Percentiles rank a stretch among this genome's conserved stretches.
Conservation (phyloP, 2,113 vertebrate genomes). For the Psettodes erumei region DNA sequence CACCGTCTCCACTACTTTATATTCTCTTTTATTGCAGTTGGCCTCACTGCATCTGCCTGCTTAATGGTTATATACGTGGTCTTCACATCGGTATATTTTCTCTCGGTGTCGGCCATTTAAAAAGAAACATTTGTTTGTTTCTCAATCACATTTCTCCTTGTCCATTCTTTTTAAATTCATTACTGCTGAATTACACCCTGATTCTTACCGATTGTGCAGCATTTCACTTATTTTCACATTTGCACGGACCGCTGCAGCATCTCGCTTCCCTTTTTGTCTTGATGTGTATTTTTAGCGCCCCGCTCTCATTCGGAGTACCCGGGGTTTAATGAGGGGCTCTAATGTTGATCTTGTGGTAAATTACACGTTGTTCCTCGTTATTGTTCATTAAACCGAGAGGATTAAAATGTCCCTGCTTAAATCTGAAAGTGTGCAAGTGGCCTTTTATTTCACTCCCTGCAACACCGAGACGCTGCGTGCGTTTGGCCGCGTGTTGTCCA, state of each 20-base stretch:
- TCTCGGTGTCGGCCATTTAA: too few relatives aligned
- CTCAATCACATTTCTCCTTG: background rate
- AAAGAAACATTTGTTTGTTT: background rate
- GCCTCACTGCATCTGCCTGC: too few relatives aligned
- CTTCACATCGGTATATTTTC: too few relatives aligned
- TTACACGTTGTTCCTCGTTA: slow-evolving; percentile 23
- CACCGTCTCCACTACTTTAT: background rate
- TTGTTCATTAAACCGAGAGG: slow-evolving; percentile 13
- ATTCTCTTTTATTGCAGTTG: background rate
- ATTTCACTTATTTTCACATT: background rate
- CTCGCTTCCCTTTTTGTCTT: slow-evolving; percentile 2
- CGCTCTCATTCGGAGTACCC: slow-evolving; percentile 17
- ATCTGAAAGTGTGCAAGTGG: background rate
- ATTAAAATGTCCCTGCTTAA: slow-evolving; percentile 2
- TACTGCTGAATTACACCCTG: background rate
- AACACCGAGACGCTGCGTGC: background rate
- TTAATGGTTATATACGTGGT: too few relatives aligned
- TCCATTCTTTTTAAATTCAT: background rate
- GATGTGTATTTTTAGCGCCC: slow-evolving; percentile 37
- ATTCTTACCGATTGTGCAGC: background rate
- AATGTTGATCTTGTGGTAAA: slow-evolving; percentile 27
- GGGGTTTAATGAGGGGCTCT: slow-evolving; percentile 45
- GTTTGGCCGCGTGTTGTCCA: background rate
- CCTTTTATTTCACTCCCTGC: background rate
- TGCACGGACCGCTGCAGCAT: background rate